Evolutionary conservation across 2,113 vertebrate genomes (phyloP), one percentile per base, ranked within the genome.

Genomic region (Paracanthobrama guichenoti): DNA sequence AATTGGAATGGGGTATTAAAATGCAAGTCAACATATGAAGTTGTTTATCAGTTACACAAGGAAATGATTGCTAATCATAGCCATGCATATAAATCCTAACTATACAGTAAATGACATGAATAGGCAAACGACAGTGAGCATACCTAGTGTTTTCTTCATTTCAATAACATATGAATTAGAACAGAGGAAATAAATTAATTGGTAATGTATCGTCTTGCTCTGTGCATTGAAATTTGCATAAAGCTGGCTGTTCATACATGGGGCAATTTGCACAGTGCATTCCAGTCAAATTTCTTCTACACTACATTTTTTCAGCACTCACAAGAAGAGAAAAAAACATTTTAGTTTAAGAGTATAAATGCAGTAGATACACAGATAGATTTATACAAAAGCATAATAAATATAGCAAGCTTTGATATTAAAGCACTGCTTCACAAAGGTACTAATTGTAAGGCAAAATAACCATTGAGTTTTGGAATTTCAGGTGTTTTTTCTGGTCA

Each of bases 271-370:
- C 78, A 82, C 67, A 84, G 84, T 90, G 88, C 76, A 87, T 88
- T 90, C 76, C 87, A 87, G 81, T 88, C 79, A 62, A 60, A 82
- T 81, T 62, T 62, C 35, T 62, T 62, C 35, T 53, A 79, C 39
- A 84, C 57, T 60, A 60, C 50, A 62, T 79, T 74, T 64, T 48
- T 46, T 71, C 31, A 79, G 79, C 78, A 71, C 80, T 83, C 26
- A 88, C 79, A 28, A 82, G 55, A 83, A 71, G 75, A 67, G 66
- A 46, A 28, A 66, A n/a, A 87, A 67, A 87, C 9, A 53, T 18
- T 77, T 80, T 69, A 60, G 78, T 79, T 50, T 81, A 55, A 85
- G 81, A 85, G 69, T 88, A 88, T 83, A 88, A 89, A 88, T 89
- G 78, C 78, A 85, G 44, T 81, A 90, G 78, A 62, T 84, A 88